Base-by-base conservation (phyloP, 1,140 invertebrate genomes). In the Papilio polytes region DNA sequence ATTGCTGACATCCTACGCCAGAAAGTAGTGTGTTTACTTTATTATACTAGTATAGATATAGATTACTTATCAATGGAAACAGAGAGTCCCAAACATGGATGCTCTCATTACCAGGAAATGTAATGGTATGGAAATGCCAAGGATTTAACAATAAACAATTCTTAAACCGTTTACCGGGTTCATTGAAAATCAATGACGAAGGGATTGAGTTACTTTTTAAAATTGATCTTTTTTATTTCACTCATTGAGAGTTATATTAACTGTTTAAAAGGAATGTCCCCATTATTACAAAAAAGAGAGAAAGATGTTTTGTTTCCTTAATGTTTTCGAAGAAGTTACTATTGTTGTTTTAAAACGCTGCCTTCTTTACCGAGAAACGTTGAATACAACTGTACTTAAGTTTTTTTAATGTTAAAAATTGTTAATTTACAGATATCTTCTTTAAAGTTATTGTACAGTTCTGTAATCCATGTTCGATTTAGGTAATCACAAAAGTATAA, bases 161-260 rank as follows among this genome's bases (percentile, higher is more conserved):
- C n/a, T 74, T 41, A n/a, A 48, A 9, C 15, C 20, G 4, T 44
- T 74, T 74, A 51, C 73, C 73, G 18, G 44, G 44, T 74, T 22
- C n/a, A 74, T 74, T 74, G 41, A 74, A 74, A 74, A 74, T 74
- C 44, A 74, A 26, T 48, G 73, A 74, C 48, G 73, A 51, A 46
- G 73, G 44, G 8, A 20, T 74, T 73, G 31, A 12, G 15, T 36
- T 73, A 10, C 51, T 74, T 74, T 74, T 74, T 31, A 12, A 72
- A 4, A 41, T 41, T 36, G 36, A 18, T 74, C 44, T 44, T 13
- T 12, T 48, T 74, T 10, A 48, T 74, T n/a, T 0, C 10, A 74
- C 3, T 15, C 44, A n/a, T 46, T 46, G 46, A 74, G 72, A 41
- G 73, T 48, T 48, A 31, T 41, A 9, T 41, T 41, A 22, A 44